Percentiles rank a stretch among this genome's conserved stretches.
phyloP scores from a whole-genome alignment of 2,888 invertebrate genomes.

The Ormyrus pomaceus region DNA sequence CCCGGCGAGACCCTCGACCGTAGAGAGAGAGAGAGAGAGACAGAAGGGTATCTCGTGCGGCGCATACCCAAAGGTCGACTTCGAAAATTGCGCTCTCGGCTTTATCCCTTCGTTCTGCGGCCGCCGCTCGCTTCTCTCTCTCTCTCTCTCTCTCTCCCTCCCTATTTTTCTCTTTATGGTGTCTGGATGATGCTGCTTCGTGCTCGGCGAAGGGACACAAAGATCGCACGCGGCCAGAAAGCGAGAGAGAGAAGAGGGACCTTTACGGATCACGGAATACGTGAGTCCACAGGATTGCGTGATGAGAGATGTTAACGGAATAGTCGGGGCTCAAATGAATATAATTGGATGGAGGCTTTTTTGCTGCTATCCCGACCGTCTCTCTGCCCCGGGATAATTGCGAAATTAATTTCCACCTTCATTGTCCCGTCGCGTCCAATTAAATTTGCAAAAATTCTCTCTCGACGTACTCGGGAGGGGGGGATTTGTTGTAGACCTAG shows the following conservation, averaged over 20 bases:
- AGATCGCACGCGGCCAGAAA: not conserved
- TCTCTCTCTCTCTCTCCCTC: not conserved
- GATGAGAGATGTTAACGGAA: slow-evolving; percentile 15
- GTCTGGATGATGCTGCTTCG: slow-evolving; percentile 15
- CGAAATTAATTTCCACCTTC: too few species aligned
- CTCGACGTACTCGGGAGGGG: too few species aligned
- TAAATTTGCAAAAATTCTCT: too few species aligned
- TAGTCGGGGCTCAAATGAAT: not conserved
- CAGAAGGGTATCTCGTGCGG: not conserved
- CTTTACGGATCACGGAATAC: not conserved
- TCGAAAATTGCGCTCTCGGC: slow-evolving; percentile 42
- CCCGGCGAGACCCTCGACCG: slow-evolving; percentile 63
- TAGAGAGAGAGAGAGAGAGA: not conserved
- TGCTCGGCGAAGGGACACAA: not conserved
- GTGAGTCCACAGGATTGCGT: not conserved
- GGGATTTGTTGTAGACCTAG: too few species aligned
- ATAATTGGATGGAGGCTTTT: not conserved
- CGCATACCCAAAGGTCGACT: slow-evolving; percentile 26
- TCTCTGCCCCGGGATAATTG: too few species aligned
- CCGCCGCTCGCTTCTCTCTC: not conserved
- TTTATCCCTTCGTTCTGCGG: not conserved
- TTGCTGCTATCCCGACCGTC: too few species aligned
- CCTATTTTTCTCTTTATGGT: slow-evolving; percentile 6
- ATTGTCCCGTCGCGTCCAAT: too few species aligned
- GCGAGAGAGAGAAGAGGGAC: not conserved